phyloP scores from a whole-genome alignment of 2,113 vertebrate genomes.

The Cephalopholis sonnerati region DNA sequence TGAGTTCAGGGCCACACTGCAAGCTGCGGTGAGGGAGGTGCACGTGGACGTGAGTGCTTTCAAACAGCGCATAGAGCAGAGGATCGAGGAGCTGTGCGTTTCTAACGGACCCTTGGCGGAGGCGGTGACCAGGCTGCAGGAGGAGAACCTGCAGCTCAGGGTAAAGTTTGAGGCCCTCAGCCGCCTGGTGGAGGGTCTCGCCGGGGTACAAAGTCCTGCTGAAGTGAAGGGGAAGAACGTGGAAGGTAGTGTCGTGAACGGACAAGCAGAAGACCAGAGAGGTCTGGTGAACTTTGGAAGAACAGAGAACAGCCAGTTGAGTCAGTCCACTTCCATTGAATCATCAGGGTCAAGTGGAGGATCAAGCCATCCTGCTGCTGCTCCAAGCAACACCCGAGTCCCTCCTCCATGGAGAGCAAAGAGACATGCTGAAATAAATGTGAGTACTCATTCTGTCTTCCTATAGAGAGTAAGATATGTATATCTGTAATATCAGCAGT shows the following conservation, averaged over 20 bases:
- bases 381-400: constrained; percentile 31
- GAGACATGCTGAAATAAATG: constrained; percentile 80
- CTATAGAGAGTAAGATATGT: not conserved
- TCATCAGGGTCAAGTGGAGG: constrained; percentile 11
- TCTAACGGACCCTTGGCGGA: constrained; percentile 86
- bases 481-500: not conserved
- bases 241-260: constrained; percentile 32
- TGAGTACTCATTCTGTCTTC: constrained; percentile 67
- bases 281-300: not conserved
- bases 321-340: constrained; percentile 9
- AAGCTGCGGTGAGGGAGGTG: constrained; percentile 88
- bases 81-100: constrained; percentile 86
- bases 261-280: constrained; percentile 27
- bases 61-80: constrained; percentile 89
- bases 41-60: constrained; percentile 89
- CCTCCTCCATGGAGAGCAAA: constrained; percentile 79
- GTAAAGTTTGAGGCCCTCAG: constrained; percentile 88
- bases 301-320: constrained; percentile 18
- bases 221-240: constrained; percentile 1
- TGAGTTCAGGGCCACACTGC: constrained; percentile 87
- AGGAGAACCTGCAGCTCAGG: constrained; percentile 90
- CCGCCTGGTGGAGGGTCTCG: constrained; percentile 88
- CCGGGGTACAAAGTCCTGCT: constrained; percentile 50
- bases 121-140: constrained; percentile 88
- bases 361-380: constrained; percentile 8